Percentiles rank a stretch among this genome's conserved stretches.
Conservation (phyloP, 2,113 vertebrate species). For the Cottus gobio region DNA sequence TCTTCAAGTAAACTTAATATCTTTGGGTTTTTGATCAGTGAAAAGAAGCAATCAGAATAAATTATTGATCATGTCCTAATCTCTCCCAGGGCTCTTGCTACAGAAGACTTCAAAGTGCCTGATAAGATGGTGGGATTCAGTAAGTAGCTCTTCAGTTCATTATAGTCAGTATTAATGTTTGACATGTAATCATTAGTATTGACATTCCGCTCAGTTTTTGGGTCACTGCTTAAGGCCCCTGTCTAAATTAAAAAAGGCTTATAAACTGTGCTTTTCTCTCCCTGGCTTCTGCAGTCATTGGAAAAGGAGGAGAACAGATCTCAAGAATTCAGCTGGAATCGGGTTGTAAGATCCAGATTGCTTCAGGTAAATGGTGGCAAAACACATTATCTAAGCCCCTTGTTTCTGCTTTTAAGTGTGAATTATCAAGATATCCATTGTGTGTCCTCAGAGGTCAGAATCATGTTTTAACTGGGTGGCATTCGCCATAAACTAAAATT, state of each 20-base stretch:
- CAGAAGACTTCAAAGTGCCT: slow-evolving; percentile 99
- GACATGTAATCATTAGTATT: slow-evolving; percentile 55
- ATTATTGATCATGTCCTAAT: slow-evolving; percentile 49
- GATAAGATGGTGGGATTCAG: slow-evolving; percentile 99
- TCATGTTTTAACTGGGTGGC: background rate
- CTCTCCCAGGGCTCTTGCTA: slow-evolving; percentile 91
- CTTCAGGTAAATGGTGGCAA: slow-evolving; percentile 87
- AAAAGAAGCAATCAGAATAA: background rate
- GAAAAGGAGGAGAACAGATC: slow-evolving; percentile 98
- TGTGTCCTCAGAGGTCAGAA: background rate
- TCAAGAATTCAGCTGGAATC: slow-evolving; percentile 98
- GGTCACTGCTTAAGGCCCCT: slow-evolving; percentile 34
- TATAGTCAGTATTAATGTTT: slow-evolving; percentile 30
- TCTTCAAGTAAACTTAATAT: background rate
- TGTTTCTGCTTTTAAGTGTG: background rate
- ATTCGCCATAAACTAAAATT: background rate
- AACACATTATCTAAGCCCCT: background rate
- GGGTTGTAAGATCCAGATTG: slow-evolving; percentile 99
- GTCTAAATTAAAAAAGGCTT: slow-evolving; percentile 19
- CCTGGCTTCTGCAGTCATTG: slow-evolving; percentile 89
- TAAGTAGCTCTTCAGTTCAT: slow-evolving; percentile 85
- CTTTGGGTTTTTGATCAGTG: background rate
- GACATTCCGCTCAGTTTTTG: slow-evolving; percentile 38
- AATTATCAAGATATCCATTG: background rate
- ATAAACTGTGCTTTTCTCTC: slow-evolving; percentile 19